Evolutionary conservation across 2,888 invertebrate species (phyloP).

Genomic region (Leucophenga montana): DNA sequence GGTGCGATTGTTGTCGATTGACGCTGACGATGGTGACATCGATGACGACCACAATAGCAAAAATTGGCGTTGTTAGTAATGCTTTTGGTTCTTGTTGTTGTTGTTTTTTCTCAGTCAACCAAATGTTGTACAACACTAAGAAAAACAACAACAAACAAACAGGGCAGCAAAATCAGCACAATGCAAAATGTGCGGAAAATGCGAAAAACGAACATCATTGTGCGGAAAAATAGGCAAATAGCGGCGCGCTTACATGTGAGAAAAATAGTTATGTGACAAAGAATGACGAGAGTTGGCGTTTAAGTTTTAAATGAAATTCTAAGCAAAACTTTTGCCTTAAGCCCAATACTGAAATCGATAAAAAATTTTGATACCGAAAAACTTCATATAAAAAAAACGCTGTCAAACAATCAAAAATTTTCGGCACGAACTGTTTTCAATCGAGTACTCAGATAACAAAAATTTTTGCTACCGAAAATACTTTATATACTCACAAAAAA

Average conservation of each 20-base stretch:
- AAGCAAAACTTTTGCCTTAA: too few species aligned
- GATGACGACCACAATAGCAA: too few species aligned
- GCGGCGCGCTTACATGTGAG: neutral
- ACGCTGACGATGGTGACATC: neutral
- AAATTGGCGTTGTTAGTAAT: constrained; percentile 36
- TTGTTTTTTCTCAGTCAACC: constrained; percentile 37
- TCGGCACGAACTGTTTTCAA: too few species aligned
- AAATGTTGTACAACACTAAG: constrained; percentile 18
- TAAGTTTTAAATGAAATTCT: too few species aligned
- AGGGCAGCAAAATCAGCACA: constrained; percentile 14
- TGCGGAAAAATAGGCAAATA: neutral
- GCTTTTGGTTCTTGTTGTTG: constrained; percentile 59
- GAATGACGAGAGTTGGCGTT: too few species aligned
- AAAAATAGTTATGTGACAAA: constrained; percentile 2
- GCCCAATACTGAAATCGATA: too few species aligned
- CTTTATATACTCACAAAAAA: too few species aligned
- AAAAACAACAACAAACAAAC: constrained; percentile 29
- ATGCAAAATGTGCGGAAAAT: constrained; percentile 1
- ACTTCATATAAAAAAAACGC: too few species aligned
- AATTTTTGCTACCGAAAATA: too few species aligned
- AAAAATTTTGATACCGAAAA: too few species aligned
- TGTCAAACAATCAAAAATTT: too few species aligned
- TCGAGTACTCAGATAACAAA: too few species aligned
- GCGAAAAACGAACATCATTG: neutral
- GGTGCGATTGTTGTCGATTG: neutral